Percentiles rank a stretch among this genome's conserved stretches.
phyloP scores from a whole-genome alignment of 2,113 vertebrate species.

The Festucalex cinctus region DNA sequence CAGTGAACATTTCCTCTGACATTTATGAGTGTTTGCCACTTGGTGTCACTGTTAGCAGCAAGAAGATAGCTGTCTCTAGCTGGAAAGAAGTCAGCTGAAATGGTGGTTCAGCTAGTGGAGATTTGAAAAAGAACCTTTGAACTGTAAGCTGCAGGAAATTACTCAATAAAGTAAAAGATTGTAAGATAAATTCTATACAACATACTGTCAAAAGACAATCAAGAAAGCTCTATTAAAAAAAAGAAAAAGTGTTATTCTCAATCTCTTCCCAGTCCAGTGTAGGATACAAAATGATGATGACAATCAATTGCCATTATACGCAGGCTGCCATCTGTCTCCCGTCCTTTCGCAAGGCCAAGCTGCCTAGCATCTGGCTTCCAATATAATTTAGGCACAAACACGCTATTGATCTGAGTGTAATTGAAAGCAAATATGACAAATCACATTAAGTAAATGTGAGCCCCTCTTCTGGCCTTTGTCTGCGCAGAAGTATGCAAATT shows the following conservation, averaged over 20 bases:
- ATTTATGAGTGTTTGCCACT: background rate
- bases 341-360: background rate
- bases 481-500: background rate
- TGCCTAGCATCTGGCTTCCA: background rate
- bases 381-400: background rate
- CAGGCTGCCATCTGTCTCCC: background rate
- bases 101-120: background rate
- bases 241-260: background rate
- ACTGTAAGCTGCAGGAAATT: too few relatives aligned
- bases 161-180: background rate
- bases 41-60: background rate
- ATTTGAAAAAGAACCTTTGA: too few relatives aligned
- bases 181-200: background rate
- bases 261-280: background rate
- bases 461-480: background rate
- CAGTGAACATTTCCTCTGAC: conserved; percentile 3
- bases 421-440: background rate
- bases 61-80: too few relatives aligned
- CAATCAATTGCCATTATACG: background rate
- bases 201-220: background rate
- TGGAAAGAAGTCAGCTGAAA: too few relatives aligned
- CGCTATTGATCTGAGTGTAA: background rate
- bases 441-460: background rate
- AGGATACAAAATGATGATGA: background rate
- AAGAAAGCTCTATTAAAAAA: background rate